These are phyloP conservation scores for Rhinolophus ferrumequinum DNA, from an alignment of 2,113 vertebrate species.

Conservation along the genomic window DNA sequence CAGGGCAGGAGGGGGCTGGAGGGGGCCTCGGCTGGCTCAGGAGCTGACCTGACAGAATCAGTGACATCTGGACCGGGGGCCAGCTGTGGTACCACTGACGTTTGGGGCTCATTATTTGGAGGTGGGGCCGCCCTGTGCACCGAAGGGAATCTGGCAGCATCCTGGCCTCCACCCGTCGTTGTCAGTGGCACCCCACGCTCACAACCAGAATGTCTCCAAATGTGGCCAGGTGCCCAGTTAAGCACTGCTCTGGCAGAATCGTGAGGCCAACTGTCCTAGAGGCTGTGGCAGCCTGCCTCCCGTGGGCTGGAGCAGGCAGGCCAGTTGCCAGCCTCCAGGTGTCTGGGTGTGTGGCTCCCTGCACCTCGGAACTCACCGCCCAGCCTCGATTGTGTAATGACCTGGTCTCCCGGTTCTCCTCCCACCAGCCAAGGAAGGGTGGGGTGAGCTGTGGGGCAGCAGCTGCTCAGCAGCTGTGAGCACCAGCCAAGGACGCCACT, in stretches of 20 bases:
- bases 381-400: background rate
- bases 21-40: background rate
- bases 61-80: background rate
- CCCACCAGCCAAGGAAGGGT: background rate
- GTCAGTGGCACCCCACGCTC: rapidly evolving
- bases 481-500: background rate
- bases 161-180: background rate
- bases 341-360: background rate
- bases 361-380: rapidly evolving
- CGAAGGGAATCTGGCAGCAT: background rate
- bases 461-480: background rate
- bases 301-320: no score
- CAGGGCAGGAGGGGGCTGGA: rapidly evolving
- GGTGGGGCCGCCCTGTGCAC: rapidly evolving
- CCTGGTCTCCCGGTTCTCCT: background rate
- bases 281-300: background rate
- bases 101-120: rapidly evolving
- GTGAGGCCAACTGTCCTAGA: background rate
- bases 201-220: background rate
- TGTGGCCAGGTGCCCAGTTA: background rate
- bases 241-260: background rate
- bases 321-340: background rate
- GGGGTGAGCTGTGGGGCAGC: background rate
- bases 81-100: background rate
- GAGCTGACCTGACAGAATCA: rapidly evolving